Percentiles rank a stretch among this genome's conserved stretches.
Conservation (phyloP, 2,113 vertebrate genomes). For the Oxyruncus cristatus region DNA sequence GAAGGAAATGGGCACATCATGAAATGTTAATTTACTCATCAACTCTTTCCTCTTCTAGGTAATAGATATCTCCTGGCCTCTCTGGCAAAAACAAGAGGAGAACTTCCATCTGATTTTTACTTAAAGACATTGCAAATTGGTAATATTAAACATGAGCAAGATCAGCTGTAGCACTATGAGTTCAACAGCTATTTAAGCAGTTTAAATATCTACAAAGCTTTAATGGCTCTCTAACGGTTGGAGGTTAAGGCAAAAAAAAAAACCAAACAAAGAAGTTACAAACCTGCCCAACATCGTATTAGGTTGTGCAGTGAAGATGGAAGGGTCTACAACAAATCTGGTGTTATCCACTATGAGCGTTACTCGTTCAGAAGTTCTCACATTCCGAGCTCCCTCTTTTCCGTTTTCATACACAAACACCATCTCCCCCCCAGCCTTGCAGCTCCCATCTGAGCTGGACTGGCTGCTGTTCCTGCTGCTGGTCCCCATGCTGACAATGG, state of each 20-base stretch:
- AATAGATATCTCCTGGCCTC: background rate
- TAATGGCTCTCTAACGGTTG: background rate
- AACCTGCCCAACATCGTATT: slow-evolving; percentile 99
- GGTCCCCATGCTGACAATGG: slow-evolving; percentile 81
- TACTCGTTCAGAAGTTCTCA: slow-evolving; percentile 90
- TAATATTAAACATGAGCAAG: background rate
- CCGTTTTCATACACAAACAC: slow-evolving; percentile 95
- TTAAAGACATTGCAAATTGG: background rate
- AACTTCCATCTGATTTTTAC: background rate
- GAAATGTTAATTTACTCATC: background rate
- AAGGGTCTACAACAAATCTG: slow-evolving; percentile 96
- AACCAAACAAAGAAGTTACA: background rate
- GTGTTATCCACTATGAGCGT: slow-evolving; percentile 98
- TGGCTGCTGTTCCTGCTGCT: slow-evolving; percentile 93
- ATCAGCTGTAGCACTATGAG: background rate
- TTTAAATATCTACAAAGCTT: background rate
- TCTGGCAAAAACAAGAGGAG: background rate
- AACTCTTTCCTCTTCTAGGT: background rate
- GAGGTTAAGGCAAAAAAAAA: background rate
- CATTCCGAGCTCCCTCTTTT: slow-evolving; percentile 88
- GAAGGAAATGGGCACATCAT: background rate
- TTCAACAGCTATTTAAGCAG: background rate
- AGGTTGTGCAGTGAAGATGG: slow-evolving; percentile 96
- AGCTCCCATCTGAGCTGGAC: slow-evolving; percentile 89
- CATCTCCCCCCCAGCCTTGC: slow-evolving; percentile 90